Base-by-base conservation (phyloP, 2,797 vertebrate genomes). In the Poecilia wingei region DNA sequence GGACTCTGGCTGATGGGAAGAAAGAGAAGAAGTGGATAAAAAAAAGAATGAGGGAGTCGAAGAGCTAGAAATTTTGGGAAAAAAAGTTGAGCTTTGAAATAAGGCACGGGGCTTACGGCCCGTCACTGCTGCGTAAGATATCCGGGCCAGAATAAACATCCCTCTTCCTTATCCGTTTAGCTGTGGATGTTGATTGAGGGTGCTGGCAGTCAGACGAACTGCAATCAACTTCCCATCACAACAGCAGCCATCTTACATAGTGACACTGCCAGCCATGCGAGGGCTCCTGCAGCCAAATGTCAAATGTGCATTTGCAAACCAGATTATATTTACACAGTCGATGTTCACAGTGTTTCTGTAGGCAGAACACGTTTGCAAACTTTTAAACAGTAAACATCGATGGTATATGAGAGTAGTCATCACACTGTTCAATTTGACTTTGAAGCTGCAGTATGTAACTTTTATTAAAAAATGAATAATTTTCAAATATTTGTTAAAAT, bases 171-270 rank as follows among this genome's bases (percentile, higher is more conserved):
- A 89, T 92, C 88, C 84, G 76, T 87, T 89, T 85, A 89, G 87
- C 86, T 79, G 90, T 87, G 89, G 92, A 86, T 91, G 91, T 86
- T 93, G 93, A 92, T 91, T 91, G 91, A 93, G 89, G 78, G 78
- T 73, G 80, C 86, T 92, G 93, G 92, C 90, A 93, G 86, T 84
- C 86, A 89, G 89, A 94, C 91, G 93, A 93, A 91, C 89, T 83
- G 86, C 91, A 94, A 95, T 94, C 93, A 95, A 92, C 88, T 90
- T 91, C 86, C 89, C 94, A 94, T 94, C 93, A 90, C 87, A 89
- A 87, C 88, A 88, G 89, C 88, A 89, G 86, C 88, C 86, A 92
- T 93, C 89, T 88, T 86, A 86, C 87, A 89, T 80, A 85, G 77
- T 78, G 87, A 90, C 87, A 80, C 89, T 91, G 90, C 89, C 91